Evolutionary conservation across 1,140 invertebrate species (phyloP).

Genomic region (Leptinotarsa lineolata): DNA sequence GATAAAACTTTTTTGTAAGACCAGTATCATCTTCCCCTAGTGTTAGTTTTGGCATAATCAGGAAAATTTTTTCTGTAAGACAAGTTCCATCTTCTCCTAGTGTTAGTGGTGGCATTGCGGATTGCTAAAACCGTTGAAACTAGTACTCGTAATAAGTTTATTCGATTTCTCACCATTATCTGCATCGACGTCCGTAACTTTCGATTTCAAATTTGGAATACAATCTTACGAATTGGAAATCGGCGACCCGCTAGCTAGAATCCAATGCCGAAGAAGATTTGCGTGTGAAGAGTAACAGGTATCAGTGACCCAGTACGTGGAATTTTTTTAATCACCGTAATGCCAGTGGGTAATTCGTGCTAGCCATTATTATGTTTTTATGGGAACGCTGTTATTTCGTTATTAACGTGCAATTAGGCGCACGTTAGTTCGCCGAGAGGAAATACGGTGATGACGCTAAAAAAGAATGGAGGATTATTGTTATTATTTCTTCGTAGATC

Average conservation of each 20-base stretch:
- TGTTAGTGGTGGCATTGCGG: too few relatives aligned
- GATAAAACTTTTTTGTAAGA: too few relatives aligned
- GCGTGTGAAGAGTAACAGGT: background rate
- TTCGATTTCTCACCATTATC: too few relatives aligned
- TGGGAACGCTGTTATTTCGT: background rate
- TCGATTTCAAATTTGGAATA: background rate
- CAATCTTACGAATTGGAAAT: background rate
- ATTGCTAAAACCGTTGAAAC: too few relatives aligned
- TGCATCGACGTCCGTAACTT: too few relatives aligned
- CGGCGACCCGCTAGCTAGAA: background rate
- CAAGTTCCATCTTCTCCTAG: too few relatives aligned
- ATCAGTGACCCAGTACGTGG: constrained; percentile 2
- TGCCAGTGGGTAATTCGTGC: constrained; percentile 1
- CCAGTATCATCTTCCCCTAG: too few relatives aligned
- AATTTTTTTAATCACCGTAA: constrained; percentile 2
- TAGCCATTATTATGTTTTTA: background rate
- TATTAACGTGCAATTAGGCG: background rate
- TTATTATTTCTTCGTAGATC: background rate
- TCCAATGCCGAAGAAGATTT: background rate
- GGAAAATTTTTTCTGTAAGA: too few relatives aligned
- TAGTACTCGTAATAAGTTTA: too few relatives aligned
- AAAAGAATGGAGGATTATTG: background rate
- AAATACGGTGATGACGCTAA: background rate
- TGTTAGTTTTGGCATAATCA: too few relatives aligned
- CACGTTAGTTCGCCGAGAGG: background rate